phyloP scores from a whole-genome alignment of 1,140 invertebrate genomes.

The Andrena cerasifolii region DNA sequence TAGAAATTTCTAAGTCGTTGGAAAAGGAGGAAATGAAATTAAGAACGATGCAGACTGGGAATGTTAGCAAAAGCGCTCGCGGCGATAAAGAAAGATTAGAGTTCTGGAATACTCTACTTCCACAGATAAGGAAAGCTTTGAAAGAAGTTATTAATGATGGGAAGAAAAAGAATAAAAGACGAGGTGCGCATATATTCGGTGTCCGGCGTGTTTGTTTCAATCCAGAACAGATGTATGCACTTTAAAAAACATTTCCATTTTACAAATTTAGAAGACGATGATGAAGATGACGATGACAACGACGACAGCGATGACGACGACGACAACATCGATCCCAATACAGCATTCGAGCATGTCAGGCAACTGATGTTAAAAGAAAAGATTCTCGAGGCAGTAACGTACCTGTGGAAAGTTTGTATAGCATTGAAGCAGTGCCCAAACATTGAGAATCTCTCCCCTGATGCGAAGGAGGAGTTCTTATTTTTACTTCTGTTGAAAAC shows the following conservation, averaged over 20 bases:
- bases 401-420: slow-evolving; percentile 67
- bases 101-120: slow-evolving; percentile 77
- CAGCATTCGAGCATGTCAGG: slow-evolving; percentile 76
- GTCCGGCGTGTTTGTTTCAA: background rate
- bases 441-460: slow-evolving; percentile 60
- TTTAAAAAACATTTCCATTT: background rate
- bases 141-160: slow-evolving; percentile 69
- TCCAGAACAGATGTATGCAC: background rate
- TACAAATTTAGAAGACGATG: slow-evolving; percentile 5
- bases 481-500: slow-evolving; percentile 76
- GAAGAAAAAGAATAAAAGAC: slow-evolving; percentile 50
- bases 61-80: slow-evolving; percentile 78
- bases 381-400: slow-evolving; percentile 71
- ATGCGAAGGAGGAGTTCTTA: slow-evolving; percentile 73
- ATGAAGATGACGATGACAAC: slow-evolving; percentile 49
- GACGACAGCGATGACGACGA: slow-evolving; percentile 54
- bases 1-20: slow-evolving; percentile 84
- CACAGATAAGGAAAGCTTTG: slow-evolving; percentile 78
- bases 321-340: slow-evolving; percentile 68
- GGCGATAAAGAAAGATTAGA: slow-evolving; percentile 78
- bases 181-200: slow-evolving; percentile 23
- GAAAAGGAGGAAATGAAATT: slow-evolving; percentile 84
- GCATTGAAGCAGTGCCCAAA: slow-evolving; percentile 64
- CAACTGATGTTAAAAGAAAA: slow-evolving; percentile 75
- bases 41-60: slow-evolving; percentile 83